phyloP scores from a whole-genome alignment of 37 sponge, comb jelly and placozoan species.

The Spongia lamella region DNA sequence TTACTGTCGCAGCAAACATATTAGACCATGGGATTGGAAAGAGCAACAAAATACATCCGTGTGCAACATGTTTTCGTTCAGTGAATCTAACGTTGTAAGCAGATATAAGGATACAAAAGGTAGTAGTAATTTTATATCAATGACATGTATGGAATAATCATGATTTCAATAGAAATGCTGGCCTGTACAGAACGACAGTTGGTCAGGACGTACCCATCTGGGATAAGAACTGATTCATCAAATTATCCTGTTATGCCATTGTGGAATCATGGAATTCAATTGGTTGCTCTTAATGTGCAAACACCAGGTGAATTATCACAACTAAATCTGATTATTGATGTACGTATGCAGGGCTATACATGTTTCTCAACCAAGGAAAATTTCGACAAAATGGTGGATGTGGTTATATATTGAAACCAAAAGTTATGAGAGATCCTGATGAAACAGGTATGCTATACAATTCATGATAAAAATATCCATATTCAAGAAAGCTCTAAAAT shows the following conservation, averaged over 20 bases:
- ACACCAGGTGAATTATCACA: slow-evolving; percentile 13
- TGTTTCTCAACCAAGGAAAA: slow-evolving; percentile 35
- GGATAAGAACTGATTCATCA: slow-evolving; percentile 16
- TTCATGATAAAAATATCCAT: too few species aligned
- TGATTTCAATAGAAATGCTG: slow-evolving; percentile 2
- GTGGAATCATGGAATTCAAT: slow-evolving; percentile 42
- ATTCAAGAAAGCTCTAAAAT: too few species aligned
- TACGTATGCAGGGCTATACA: not conserved
- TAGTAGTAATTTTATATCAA: too few species aligned
- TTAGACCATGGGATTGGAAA: slow-evolving; percentile 30
- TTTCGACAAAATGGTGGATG: slow-evolving; percentile 48
- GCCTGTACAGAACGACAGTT: slow-evolving; percentile 21
- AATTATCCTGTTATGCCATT: slow-evolving; percentile 29
- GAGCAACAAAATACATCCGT: not conserved
- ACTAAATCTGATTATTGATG: not conserved
- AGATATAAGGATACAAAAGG: not conserved
- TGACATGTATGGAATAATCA: too few species aligned
- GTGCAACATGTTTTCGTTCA: slow-evolving; percentile 26
- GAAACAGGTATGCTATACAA: too few species aligned
- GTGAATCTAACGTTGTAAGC: slow-evolving; percentile 8
- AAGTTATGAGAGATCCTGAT: slow-evolving; percentile 17
- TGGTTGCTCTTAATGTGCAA: slow-evolving; percentile 41
- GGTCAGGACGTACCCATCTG: slow-evolving; percentile 29
- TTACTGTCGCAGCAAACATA: slow-evolving; percentile 13
- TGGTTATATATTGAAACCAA: slow-evolving; percentile 51